phyloP scores from a whole-genome alignment of 2,113 vertebrate genomes.

The Poecilia latipinna region DNA sequence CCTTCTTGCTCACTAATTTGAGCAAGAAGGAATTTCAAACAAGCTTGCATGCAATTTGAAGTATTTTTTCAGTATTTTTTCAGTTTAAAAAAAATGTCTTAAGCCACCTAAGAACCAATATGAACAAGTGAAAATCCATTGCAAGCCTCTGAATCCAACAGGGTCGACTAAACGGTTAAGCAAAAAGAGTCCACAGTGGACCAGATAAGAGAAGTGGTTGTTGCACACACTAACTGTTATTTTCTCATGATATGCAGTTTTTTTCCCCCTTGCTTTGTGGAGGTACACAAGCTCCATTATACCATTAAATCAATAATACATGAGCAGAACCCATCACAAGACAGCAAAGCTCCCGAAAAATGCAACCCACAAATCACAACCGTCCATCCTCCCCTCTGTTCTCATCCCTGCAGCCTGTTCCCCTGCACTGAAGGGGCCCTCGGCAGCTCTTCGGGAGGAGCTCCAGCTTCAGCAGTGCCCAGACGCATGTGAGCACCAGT shows the following conservation, averaged over 20 bases:
- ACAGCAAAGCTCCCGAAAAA: slow-evolving; percentile 54
- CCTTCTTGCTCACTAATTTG: not conserved
- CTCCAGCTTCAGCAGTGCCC: slow-evolving; percentile 45
- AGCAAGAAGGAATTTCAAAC: not conserved
- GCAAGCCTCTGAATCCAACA: slow-evolving; percentile 17
- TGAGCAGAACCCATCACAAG: slow-evolving; percentile 67
- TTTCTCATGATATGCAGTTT: slow-evolving; percentile 63
- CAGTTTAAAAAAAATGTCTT: too few relatives aligned
- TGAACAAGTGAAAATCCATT: slow-evolving; percentile 2
- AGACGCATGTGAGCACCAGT: slow-evolving; percentile 37
- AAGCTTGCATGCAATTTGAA: not conserved
- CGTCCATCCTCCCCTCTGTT: slow-evolving; percentile 33
- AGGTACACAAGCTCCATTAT: slow-evolving; percentile 69
- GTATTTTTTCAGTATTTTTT: not conserved
- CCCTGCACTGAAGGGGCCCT: slow-evolving; percentile 50
- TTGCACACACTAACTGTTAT: slow-evolving; percentile 60
- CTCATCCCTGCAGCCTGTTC: slow-evolving; percentile 33
- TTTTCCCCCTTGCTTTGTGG: slow-evolving; percentile 46
- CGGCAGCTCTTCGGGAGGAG: slow-evolving; percentile 37
- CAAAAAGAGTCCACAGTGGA: slow-evolving; percentile 28
- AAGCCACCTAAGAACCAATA: not conserved
- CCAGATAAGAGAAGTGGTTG: slow-evolving; percentile 29
- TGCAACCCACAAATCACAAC: slow-evolving; percentile 53
- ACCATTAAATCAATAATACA: slow-evolving; percentile 68
- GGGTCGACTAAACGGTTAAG: slow-evolving; percentile 17